These are phyloP conservation scores for Andinoacara biseriatus DNA, from an alignment of 2,113 vertebrate genomes.

Conservation along the genomic window DNA sequence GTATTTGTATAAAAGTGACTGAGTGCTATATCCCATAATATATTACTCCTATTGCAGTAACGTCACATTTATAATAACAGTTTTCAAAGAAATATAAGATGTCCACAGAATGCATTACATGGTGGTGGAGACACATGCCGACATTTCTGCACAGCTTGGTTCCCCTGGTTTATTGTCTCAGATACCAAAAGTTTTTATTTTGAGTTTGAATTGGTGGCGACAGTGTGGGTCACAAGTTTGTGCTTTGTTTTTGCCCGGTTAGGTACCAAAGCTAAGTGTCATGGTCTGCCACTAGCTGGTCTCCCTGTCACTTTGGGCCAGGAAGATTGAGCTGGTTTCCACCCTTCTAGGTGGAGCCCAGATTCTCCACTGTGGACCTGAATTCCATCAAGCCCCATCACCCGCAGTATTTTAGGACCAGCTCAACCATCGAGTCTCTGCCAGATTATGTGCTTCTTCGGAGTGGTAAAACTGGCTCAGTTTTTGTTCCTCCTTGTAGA, in stretches of 20 bases:
- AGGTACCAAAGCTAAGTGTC: too few relatives aligned
- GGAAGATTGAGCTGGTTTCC: too few relatives aligned
- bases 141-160: not conserved
- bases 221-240: not conserved
- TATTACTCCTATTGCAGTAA: not conserved
- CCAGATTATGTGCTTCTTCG: too few relatives aligned
- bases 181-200: not conserved
- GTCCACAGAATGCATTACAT: not conserved
- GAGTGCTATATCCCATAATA: not conserved
- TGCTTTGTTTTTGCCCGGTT: not conserved
- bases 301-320: too few relatives aligned
- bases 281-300: too few relatives aligned
- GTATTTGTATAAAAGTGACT: not conserved
- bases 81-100: not conserved
- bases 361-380: too few relatives aligned
- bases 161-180: not conserved
- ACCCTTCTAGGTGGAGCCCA: too few relatives aligned
- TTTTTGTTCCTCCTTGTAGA: too few relatives aligned
- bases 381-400: too few relatives aligned
- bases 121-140: not conserved
- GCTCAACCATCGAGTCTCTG: too few relatives aligned
- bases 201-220: not conserved
- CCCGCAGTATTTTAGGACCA: too few relatives aligned
- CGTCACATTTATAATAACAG: not conserved
- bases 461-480: too few relatives aligned